These are phyloP conservation scores for Psittacula cyanocephala DNA, from an alignment of 2,113 vertebrate species.

Conservation along the genomic window DNA sequence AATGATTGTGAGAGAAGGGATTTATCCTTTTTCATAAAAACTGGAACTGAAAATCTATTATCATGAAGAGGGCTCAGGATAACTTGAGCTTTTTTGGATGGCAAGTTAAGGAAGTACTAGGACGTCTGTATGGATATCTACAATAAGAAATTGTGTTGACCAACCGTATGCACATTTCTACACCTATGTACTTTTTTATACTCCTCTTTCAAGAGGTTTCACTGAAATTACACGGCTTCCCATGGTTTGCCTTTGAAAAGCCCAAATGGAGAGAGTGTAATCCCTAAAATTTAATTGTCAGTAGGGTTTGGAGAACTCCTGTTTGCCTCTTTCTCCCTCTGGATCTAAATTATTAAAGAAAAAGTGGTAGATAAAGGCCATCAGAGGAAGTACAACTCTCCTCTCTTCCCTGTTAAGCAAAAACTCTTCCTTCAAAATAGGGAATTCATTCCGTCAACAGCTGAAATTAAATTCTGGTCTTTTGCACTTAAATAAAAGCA, in stretches of 20 bases:
- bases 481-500: neutral
- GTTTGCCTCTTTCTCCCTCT: neutral
- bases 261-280: neutral
- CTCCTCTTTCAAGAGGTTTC: neutral
- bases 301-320: neutral
- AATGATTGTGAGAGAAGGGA: neutral
- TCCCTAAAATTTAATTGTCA: neutral
- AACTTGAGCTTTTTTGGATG: neutral
- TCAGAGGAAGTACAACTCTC: neutral
- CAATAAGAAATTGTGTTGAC: neutral
- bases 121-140: neutral
- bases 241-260: neutral
- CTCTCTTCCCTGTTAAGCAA: neutral
- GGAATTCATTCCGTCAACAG: rapidly evolving
- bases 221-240: neutral
- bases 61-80: neutral
- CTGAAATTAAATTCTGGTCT: neutral
- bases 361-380: neutral
- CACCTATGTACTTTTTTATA: neutral
- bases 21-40: neutral
- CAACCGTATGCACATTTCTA: neutral
- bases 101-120: neutral
- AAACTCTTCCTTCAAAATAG: neutral
- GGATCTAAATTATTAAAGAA: neutral
- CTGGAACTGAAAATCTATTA: neutral